Percentiles rank a stretch among this genome's conserved stretches.
Conservation (phyloP, 2,797 vertebrate genomes). For the Coregonus suidteri region DNA sequence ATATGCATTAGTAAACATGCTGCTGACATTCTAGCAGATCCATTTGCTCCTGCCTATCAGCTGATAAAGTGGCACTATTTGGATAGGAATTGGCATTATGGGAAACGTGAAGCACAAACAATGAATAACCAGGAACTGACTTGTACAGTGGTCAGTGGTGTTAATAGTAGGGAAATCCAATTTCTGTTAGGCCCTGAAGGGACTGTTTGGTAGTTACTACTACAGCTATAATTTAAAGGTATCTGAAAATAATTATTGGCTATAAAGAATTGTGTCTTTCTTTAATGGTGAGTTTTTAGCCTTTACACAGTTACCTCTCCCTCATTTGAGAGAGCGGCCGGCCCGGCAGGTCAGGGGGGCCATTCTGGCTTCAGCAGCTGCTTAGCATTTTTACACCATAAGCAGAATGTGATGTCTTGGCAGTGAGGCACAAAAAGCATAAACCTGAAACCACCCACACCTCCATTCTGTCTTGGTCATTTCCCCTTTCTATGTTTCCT, state of each 20-base stretch:
- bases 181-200: conserved; percentile 11
- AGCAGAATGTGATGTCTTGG: background rate
- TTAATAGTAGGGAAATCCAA: background rate
- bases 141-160: conserved; percentile 18
- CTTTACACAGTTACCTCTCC: background rate
- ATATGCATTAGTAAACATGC: background rate
- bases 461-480: background rate
- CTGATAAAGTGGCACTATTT: background rate
- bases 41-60: background rate
- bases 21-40: background rate
- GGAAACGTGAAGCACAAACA: background rate
- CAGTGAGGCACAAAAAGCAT: background rate
- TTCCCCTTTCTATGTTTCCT: background rate
- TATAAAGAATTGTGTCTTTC: background rate
- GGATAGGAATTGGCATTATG: background rate
- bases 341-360: background rate
- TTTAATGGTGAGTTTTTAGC: background rate
- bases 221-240: background rate
- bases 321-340: background rate
- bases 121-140: background rate
- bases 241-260: background rate
- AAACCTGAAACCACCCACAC: background rate
- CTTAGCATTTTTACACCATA: background rate
- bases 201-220: background rate
- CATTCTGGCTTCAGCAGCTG: background rate